These are phyloP conservation scores for Pteruthius melanotis DNA, from an alignment of 2,113 vertebrate species.

Conservation along the genomic window DNA sequence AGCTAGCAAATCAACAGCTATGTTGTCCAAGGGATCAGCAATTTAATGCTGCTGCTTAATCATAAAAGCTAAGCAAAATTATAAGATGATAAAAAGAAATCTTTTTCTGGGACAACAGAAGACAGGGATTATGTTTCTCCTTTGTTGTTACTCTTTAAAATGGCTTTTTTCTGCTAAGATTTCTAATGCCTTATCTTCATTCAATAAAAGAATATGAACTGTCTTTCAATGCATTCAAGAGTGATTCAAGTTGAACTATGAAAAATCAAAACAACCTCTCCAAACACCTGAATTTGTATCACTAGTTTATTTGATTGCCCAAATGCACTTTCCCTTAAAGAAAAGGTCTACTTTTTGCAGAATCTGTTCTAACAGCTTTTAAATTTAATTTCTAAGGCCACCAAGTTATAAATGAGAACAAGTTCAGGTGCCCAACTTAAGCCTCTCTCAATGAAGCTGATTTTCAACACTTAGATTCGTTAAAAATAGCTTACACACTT, in stretches of 20 bases:
- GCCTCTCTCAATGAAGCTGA: not conserved
- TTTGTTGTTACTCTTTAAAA: not conserved
- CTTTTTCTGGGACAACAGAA: not conserved
- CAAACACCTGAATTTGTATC: not conserved
- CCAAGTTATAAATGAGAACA: not conserved
- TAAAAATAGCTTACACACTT: not conserved
- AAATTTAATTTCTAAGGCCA: not conserved
- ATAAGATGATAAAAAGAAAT: not conserved
- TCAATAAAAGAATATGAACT: not conserved
- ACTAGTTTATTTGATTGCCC: not conserved
- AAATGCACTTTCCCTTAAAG: not conserved
- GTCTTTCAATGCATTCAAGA: not conserved
- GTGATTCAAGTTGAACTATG: not conserved
- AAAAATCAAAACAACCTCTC: not conserved
- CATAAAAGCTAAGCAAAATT: not conserved
- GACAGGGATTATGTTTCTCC: not conserved
- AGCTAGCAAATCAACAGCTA: not conserved
- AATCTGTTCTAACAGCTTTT: not conserved
- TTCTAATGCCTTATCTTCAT: not conserved
- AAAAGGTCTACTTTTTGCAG: not conserved
- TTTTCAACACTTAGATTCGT: not conserved
- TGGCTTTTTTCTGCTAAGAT: not conserved
- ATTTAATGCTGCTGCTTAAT: not conserved
- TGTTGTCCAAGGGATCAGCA: not conserved
- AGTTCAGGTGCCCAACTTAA: not conserved